Conservation (phyloP, 1,140 invertebrate genomes). For the Euborellia annulipes region DNA sequence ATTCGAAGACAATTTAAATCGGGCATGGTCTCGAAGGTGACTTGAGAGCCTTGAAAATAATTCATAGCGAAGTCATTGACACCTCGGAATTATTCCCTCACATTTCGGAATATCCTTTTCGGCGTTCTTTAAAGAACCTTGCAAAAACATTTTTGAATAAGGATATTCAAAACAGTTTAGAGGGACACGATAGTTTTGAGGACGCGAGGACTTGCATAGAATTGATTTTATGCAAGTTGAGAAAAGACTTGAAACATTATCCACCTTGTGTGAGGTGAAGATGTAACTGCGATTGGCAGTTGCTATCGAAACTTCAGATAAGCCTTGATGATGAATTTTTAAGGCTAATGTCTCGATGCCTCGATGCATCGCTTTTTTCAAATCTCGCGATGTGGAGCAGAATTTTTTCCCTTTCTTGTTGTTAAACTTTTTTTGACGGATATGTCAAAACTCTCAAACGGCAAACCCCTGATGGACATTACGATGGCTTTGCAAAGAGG, state of each 20-base stretch:
- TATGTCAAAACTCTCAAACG: too few species aligned
- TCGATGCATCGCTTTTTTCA: too few species aligned
- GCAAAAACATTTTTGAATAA: conserved; percentile 48
- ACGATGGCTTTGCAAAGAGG: too few species aligned
- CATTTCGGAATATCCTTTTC: conserved; percentile 53
- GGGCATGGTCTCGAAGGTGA: conserved; percentile 94
- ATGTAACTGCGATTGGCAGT: too few species aligned
- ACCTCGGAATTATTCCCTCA: conserved; percentile 77
- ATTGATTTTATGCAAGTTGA: conserved; percentile 57
- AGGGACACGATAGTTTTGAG: conserved; percentile 74
- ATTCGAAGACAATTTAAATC: conserved; percentile 72
- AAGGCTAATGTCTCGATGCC: too few species aligned
- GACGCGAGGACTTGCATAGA: conserved; percentile 75
- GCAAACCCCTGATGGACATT: too few species aligned
- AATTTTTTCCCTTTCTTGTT: too few species aligned
- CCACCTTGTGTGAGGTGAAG: too few species aligned
- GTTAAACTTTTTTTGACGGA: too few species aligned
- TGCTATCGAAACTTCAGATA: too few species aligned
- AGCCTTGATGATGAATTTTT: too few species aligned
- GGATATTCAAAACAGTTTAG: conserved; percentile 53
- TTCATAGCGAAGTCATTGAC: conserved; percentile 75
- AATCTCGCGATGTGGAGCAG: too few species aligned
- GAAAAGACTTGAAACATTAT: conserved; percentile 42
- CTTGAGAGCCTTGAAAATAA: conserved; percentile 64
- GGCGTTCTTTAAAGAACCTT: conserved; percentile 61